Conservation (phyloP, 2,797 vertebrate species). For the Chloroceryle inda region DNA sequence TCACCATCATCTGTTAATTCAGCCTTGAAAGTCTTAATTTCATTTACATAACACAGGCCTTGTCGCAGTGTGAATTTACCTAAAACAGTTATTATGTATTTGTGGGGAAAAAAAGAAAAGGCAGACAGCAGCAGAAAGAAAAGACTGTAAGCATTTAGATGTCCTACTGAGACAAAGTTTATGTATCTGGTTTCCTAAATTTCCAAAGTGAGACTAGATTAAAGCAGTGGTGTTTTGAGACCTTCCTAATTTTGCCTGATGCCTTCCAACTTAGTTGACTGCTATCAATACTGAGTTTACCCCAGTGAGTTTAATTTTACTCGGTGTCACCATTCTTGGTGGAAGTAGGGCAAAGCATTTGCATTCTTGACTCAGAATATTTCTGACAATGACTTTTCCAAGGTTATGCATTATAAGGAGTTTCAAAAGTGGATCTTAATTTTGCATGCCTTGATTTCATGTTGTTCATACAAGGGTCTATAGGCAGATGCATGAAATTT, state of each 20-base stretch:
- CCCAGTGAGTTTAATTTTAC: neutral
- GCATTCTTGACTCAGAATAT: neutral
- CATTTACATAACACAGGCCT: constrained; percentile 67
- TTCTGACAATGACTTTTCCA: neutral
- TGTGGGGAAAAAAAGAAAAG: constrained; percentile 65
- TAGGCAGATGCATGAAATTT: neutral
- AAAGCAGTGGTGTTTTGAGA: constrained; percentile 46
- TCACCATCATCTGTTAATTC: constrained; percentile 60
- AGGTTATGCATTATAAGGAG: neutral
- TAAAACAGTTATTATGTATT: constrained; percentile 79
- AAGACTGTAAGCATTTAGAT: constrained; percentile 46
- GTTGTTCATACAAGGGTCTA: neutral
- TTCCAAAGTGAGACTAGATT: constrained; percentile 50
- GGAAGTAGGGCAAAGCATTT: neutral
- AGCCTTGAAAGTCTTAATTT: constrained; percentile 61
- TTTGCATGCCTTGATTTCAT: neutral
- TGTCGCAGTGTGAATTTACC: constrained; percentile 70
- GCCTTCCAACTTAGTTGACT: neutral
- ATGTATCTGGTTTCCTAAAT: constrained; percentile 73
- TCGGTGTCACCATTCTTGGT: neutral
- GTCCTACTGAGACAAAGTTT: constrained; percentile 68
- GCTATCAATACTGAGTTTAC: neutral
- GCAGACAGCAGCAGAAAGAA: constrained; percentile 58
- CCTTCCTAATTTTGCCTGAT: constrained; percentile 4
- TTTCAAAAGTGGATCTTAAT: neutral